These are phyloP conservation scores for Cervus canadensis DNA, from an alignment of 2,113 vertebrate species.

Conservation along the genomic window DNA sequence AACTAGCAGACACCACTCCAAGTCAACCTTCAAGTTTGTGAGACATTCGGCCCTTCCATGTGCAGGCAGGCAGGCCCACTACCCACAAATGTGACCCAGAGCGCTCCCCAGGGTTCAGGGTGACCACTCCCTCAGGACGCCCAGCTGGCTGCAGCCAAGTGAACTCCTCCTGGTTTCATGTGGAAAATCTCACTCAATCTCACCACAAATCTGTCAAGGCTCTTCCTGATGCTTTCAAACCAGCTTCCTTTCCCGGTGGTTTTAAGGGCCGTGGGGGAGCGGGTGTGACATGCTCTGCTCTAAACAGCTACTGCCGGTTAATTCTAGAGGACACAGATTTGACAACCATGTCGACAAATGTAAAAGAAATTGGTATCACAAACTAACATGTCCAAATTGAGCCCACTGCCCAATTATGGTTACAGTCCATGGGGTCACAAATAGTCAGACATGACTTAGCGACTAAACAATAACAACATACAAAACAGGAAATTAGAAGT, in stretches of 20 bases:
- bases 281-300: background rate
- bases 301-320: background rate
- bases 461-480: background rate
- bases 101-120: background rate
- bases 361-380: background rate
- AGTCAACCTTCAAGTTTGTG: background rate
- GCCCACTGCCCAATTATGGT: no score
- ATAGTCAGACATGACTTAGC: background rate
- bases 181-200: background rate
- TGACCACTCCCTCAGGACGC: background rate
- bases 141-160: background rate
- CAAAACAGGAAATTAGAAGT: background rate
- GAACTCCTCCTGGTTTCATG: background rate
- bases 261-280: background rate
- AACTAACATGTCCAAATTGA: background rate
- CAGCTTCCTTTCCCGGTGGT: background rate
- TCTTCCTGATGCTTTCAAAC: background rate
- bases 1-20: background rate
- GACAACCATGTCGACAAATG: background rate
- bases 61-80: background rate
- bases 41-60: background rate
- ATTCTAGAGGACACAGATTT: background rate
- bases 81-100: background rate
- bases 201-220: background rate
- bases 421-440: background rate